Base-by-base conservation (phyloP, 2,113 vertebrate species). In the Hypocryptadius cinnamomeus region DNA sequence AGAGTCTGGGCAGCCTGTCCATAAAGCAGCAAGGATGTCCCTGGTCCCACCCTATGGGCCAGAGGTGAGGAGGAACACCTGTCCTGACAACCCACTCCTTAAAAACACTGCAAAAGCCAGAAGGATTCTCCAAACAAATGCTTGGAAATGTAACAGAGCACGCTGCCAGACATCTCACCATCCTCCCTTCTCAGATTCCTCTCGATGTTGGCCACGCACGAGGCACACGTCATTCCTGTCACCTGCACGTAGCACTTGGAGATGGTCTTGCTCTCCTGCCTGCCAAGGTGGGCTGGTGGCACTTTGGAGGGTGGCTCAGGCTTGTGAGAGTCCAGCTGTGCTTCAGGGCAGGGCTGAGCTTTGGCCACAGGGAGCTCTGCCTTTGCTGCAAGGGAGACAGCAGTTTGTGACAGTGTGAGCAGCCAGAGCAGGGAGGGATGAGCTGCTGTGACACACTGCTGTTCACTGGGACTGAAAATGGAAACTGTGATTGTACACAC, bases 191-290 rank as follows among this genome's bases (percentile, higher is more conserved):
- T 98, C 70, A 99, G 98, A 64, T 99, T 99, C 91, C 99, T 98
- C 95, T 99, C 99, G 11, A 99, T 99, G 97, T 99, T 99, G 89
- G 98, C 98, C 60, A 99, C 99, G 13, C 99, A 99, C 1, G 99
- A 99, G 50, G 99, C 99, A 64, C 99, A 99, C 1, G 99, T 99
- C 99, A 99, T 99, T 27, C 99, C 99, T 20, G 98, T 98, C 6
- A 99, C 98, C 80, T 99, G 99, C 69, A 99, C 98, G 8, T 97
- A 99, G 96, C 99, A 99, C 95, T 99, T 99, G 4, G 98, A 98
- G 31, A 97, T 79, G 7, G 66, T 86, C 56, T 97, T 98, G 73
- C 65, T 17, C 22, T 97, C 97, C 27, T 93, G 91, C 10, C 85
- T 96, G 28, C 91, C 72, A 15, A 79, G 78, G 39, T 72, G 94